phyloP scores from a whole-genome alignment of 2,113 vertebrate genomes.

The Rhinolophus ferrumequinum region DNA sequence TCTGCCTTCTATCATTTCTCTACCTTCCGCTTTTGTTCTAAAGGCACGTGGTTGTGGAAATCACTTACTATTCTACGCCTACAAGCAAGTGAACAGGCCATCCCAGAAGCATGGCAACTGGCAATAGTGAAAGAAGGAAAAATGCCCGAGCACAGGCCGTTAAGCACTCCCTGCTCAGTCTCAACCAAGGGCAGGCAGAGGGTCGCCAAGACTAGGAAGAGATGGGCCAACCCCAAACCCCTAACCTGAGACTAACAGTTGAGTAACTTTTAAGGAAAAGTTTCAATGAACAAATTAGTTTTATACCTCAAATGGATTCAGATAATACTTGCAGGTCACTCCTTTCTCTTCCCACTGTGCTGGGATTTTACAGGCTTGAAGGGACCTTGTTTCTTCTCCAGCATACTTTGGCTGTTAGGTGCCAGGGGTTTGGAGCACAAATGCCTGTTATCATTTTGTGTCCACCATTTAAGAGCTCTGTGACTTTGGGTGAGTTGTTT shows the following conservation, averaged over 20 bases:
- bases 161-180: neutral
- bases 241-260: neutral
- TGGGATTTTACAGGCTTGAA: neutral
- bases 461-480: neutral
- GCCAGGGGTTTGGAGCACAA: neutral
- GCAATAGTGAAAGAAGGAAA: neutral
- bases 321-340: neutral
- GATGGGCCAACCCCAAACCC: neutral
- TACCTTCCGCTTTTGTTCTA: neutral
- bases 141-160: neutral
- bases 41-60: slow-evolving; percentile 35
- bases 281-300: neutral
- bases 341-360: neutral
- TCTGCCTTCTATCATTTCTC: neutral
- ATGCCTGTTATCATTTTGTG: neutral
- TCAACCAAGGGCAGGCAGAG: neutral
- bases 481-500: neutral
- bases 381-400: neutral
- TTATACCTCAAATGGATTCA: neutral
- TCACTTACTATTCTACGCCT: neutral
- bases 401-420: neutral
- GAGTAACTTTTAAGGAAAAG: neutral
- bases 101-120: slow-evolving; percentile 47
- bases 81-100: neutral
- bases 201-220: neutral